Base-by-base conservation (phyloP, 2,113 vertebrate genomes). In the Aegithalos caudatus region DNA sequence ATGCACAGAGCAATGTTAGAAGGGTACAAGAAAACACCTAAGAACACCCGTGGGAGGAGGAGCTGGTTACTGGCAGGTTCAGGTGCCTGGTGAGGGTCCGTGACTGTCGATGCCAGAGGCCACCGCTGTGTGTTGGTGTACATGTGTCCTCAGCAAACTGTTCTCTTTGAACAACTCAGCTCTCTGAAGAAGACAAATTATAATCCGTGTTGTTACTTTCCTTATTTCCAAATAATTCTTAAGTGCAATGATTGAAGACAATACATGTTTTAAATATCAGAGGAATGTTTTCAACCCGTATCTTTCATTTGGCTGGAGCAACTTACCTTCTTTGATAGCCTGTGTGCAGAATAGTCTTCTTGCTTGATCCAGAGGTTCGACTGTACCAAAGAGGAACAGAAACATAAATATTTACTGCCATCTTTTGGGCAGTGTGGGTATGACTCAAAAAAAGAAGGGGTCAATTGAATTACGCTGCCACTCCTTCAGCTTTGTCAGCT, bases 321-420 rank as follows among this genome's bases (percentile, higher is more conserved):
- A 65, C 1, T 45, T 64, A 23, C 38, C 53, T 90, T 81, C 40
- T 74, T 57, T 65, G 38, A 25, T 51, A 64, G 15, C 24, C 35
- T n/a, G 3, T 5, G 4, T 37, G 61, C n/a, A 58, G 50, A 65
- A 11, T 4, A 48, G 14, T 31, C 12, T 27, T 16, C 83, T 53
- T 74, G 42, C 88, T 53, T 74, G 42, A 88, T 78, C 2, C 1
- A 24, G 42, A 58, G 44, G 50, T 7, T 45, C 23, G 4, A 10
- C 6, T 60, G 40, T 42, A 37, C 31, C 31, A 33, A 48, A 65
- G 1, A 10, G 47, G 50, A 57, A 51, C 56, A 78, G 79, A 97
- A 96, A 37, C 74, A 19, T 95, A 71, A 95, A 96, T 88, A 70
- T 73, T 44, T 87, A 96, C 94, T 88, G 96, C 98, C 98, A 98